A percentile compares a stretch with the other conserved stretches of the same genome.
phyloP scores from a whole-genome alignment of 2,113 vertebrate species.

The Orientallactaga bullata region DNA sequence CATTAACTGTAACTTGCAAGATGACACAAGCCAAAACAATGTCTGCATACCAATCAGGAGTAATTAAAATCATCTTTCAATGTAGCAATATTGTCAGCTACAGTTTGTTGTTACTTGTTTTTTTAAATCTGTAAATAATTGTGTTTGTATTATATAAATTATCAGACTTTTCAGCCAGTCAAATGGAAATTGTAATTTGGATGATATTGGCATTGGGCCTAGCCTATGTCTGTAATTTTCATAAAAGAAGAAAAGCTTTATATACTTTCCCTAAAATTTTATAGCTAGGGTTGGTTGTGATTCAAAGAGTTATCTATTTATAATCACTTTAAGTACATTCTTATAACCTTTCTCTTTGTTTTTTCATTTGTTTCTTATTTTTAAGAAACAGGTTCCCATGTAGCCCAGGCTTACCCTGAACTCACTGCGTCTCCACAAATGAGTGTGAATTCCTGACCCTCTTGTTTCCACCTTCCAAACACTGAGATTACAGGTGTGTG shows the following conservation, averaged over 20 bases:
- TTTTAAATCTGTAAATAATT: not conserved
- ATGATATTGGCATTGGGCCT: not conserved
- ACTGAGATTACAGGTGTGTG: too few relatives aligned
- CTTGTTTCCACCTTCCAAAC: too few relatives aligned
- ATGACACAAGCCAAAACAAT: slow-evolving; percentile 25
- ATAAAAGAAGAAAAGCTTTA: not conserved
- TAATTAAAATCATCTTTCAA: slow-evolving; percentile 28
- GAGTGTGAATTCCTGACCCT: too few relatives aligned
- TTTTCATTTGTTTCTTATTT: too few relatives aligned
- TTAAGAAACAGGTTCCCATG: too few relatives aligned
- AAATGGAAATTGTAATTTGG: not conserved
- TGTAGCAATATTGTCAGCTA: not conserved
- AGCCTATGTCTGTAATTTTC: not conserved
- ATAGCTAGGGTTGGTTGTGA: not conserved
- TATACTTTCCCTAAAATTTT: not conserved
- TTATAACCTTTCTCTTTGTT: too few relatives aligned
- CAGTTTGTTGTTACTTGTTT: not conserved
- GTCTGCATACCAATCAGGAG: not conserved
- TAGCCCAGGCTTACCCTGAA: too few relatives aligned
- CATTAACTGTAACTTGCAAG: not conserved
- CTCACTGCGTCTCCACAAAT: too few relatives aligned
- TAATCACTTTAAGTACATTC: too few relatives aligned
- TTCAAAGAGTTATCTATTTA: not conserved
- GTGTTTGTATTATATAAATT: not conserved
- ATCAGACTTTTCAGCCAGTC: not conserved